Conservation (phyloP, 2,113 vertebrate species). For the Neoarius graeffei region DNA sequence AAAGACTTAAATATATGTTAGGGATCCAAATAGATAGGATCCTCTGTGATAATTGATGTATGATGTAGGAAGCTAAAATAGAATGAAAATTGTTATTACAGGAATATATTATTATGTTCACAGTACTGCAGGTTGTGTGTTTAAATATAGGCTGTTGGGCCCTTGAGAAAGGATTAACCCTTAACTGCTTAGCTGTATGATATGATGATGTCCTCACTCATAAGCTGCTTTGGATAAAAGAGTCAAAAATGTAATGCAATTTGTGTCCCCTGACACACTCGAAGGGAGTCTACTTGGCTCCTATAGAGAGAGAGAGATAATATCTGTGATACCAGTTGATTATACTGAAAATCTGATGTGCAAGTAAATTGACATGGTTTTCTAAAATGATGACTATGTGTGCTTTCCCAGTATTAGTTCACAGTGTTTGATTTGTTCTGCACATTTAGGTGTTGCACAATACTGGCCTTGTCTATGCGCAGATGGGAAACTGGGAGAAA, state of each 20-base stretch:
- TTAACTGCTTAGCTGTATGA: background rate
- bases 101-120: background rate
- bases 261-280: background rate
- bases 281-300: background rate
- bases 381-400: background rate
- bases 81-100: background rate
- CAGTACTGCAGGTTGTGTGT: background rate
- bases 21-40: background rate
- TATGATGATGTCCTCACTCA: background rate
- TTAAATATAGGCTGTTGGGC: background rate
- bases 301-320: background rate
- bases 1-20: background rate
- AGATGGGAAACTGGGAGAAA: slow-evolving; percentile 81
- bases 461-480: slow-evolving; percentile 78
- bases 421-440: slow-evolving; percentile 8
- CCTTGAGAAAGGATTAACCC: background rate
- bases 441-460: slow-evolving; percentile 84
- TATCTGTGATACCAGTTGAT: background rate
- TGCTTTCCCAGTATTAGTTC: background rate
- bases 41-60: background rate
- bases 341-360: background rate
- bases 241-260: background rate
- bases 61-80: background rate
- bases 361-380: background rate
- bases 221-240: background rate